Conservation (phyloP, 2,797 vertebrate genomes). For the Helostoma temminkii region DNA sequence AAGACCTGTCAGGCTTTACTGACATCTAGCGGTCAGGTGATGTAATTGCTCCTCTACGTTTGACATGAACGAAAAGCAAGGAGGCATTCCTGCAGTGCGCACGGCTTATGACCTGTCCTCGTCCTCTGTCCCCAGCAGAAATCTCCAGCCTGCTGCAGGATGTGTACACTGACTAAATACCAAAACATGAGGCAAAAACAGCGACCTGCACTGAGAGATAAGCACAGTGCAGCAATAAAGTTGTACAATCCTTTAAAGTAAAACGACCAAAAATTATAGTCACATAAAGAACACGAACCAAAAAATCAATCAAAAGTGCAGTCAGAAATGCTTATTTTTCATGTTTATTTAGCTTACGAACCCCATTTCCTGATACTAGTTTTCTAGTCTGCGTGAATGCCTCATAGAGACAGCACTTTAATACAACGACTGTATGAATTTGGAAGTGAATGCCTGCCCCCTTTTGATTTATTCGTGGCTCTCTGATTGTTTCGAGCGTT, state of each 20-base stretch:
- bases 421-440: constrained; percentile 52
- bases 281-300: neutral
- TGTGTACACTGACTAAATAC: constrained; percentile 18
- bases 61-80: constrained; percentile 26
- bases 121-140: constrained; percentile 52
- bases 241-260: constrained; percentile 29
- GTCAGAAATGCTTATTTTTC: neutral
- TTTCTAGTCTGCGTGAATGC: neutral
- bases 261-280: neutral
- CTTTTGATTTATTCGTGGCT: constrained; percentile 50
- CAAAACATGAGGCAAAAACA: neutral
- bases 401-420: constrained; percentile 24
- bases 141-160: constrained; percentile 29
- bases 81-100: constrained; percentile 75
- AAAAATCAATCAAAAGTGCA: neutral
- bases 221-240: constrained; percentile 44
- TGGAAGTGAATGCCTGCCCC: constrained; percentile 27
- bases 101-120: constrained; percentile 61
- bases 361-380: neutral
- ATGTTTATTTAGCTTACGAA: neutral
- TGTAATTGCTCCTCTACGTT: constrained; percentile 12
- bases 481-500: constrained; percentile 51
- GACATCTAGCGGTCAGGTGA: constrained; percentile 69
- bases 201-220: neutral
- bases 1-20: constrained; percentile 10